Percentiles rank a stretch among this genome's conserved stretches.
Evolutionary conservation across 2,888 invertebrate species (phyloP).

Genomic region (Drosophila anomalata): DNA sequence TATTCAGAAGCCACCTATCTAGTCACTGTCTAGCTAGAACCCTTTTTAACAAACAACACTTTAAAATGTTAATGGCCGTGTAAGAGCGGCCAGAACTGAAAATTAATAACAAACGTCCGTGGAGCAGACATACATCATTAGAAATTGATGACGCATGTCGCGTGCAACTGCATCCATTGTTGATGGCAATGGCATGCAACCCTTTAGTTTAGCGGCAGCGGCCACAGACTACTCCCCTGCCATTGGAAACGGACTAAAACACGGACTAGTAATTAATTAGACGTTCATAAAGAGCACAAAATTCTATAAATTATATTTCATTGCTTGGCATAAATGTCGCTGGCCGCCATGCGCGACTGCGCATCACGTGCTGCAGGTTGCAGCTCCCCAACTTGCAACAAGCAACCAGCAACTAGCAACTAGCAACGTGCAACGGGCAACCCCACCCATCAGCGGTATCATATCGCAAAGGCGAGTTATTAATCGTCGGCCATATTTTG

Average conservation of each 20-base stretch:
- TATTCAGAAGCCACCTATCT: slow-evolving; percentile 8
- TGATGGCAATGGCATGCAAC: slow-evolving; percentile 33
- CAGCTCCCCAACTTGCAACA: slow-evolving; percentile 3
- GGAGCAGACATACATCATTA: slow-evolving; percentile 73
- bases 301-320: slow-evolving; percentile 77
- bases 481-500: slow-evolving; percentile 39
- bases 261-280: slow-evolving; percentile 72
- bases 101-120: slow-evolving; percentile 66
- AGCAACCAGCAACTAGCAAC: slow-evolving; percentile 1
- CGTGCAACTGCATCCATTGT: slow-evolving; percentile 63
- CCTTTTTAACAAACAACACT: slow-evolving; percentile 30
- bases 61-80: slow-evolving; percentile 42
- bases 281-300: slow-evolving; percentile 79
- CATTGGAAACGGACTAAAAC: slow-evolving; percentile 49
- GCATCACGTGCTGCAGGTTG: slow-evolving; percentile 64
- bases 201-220: slow-evolving; percentile 25
- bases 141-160: slow-evolving; percentile 80
- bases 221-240: slow-evolving; percentile 18
- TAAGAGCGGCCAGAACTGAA: slow-evolving; percentile 40
- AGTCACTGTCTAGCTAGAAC: slow-evolving; percentile 7
- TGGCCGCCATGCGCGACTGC: slow-evolving; percentile 68
- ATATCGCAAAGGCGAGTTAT: slow-evolving; percentile 22
- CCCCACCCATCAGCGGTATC: slow-evolving; percentile 4
- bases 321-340: slow-evolving; percentile 68
- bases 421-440: slow-evolving; percentile 7